Percentiles rank a stretch among this genome's conserved stretches.
Conservation (phyloP, 2,113 vertebrate genomes). For the Ranitomeya variabilis region DNA sequence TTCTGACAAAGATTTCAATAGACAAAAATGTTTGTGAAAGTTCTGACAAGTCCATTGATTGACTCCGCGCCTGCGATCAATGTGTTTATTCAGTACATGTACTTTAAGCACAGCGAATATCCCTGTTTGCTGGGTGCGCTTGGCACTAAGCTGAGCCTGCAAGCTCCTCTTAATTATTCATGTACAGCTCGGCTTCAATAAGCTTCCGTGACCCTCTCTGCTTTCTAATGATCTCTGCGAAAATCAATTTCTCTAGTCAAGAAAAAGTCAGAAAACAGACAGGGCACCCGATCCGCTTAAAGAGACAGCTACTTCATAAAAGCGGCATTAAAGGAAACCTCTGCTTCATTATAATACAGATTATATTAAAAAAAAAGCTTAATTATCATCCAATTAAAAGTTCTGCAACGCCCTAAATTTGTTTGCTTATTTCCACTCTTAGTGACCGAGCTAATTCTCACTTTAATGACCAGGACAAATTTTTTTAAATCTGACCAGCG, state of each 20-base stretch:
- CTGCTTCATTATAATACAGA: background rate
- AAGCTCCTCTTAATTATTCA: conserved; percentile 45
- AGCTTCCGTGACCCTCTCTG: conserved; percentile 35
- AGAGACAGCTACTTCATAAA: background rate
- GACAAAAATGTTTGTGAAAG: conserved; percentile 17
- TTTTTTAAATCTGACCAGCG: too few relatives aligned
- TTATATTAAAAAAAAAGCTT: background rate
- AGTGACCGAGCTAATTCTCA: too few relatives aligned
- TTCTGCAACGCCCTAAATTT: too few relatives aligned
- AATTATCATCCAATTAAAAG: too few relatives aligned
- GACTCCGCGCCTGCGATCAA: background rate
- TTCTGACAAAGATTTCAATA: background rate
- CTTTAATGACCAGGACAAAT: too few relatives aligned
- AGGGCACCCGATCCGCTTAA: background rate
- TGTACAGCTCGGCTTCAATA: conserved; percentile 41
- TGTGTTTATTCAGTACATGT: conserved; percentile 29
- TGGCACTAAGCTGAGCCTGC: conserved; percentile 9
- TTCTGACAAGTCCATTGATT: conserved; percentile 24
- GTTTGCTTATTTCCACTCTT: too few relatives aligned
- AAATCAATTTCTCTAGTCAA: conserved; percentile 29
- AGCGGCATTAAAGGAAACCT: background rate
- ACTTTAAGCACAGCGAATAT: background rate
- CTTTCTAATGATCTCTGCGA: conserved; percentile 47
- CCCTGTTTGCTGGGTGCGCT: background rate
- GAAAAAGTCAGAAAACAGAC: conserved; percentile 11